Percentiles rank a stretch among this genome's conserved stretches.
phyloP scores from a whole-genome alignment of 2,113 vertebrate genomes.

The Macrotis lagotis region DNA sequence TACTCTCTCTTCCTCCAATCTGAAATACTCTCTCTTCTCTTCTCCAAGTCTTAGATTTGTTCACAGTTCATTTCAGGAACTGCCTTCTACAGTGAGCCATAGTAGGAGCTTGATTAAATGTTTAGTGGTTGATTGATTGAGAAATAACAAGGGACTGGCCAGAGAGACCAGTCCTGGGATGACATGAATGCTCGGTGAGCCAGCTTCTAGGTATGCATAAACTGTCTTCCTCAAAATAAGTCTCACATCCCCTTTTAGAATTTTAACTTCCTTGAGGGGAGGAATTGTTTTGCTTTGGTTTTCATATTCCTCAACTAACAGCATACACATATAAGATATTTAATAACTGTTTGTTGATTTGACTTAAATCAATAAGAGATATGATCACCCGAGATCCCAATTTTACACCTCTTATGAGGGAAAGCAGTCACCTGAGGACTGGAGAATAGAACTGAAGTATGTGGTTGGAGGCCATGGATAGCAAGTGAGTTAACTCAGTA shows the following conservation, averaged over 20 bases:
- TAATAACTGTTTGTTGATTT: not conserved
- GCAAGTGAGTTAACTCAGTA: not conserved
- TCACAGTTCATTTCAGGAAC: not conserved
- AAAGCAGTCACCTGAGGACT: not conserved
- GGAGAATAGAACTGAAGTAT: not conserved
- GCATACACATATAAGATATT: not conserved
- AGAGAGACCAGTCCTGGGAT: no score
- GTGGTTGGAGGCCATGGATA: not conserved
- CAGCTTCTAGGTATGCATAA: no score
- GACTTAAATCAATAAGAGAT: not conserved
- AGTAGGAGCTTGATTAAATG: no score
- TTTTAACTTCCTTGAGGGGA: not conserved
- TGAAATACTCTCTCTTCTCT: not conserved
- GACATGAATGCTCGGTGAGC: no score
- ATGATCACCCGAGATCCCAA: not conserved
- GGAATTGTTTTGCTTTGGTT: not conserved
- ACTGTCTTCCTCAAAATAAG: no score
- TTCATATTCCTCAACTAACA: not conserved
- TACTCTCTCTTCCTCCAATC: not conserved
- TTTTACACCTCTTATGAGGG: not conserved
- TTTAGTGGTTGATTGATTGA: no score
- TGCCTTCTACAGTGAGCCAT: no score
- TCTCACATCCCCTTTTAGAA: no score
- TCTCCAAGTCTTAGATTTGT: not conserved
- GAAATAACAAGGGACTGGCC: no score